Percentiles rank a stretch among this genome's conserved stretches.
These are phyloP conservation scores for Eledone cirrhosa DNA, from an alignment of 2,888 invertebrate species.

Conservation along the genomic window DNA sequence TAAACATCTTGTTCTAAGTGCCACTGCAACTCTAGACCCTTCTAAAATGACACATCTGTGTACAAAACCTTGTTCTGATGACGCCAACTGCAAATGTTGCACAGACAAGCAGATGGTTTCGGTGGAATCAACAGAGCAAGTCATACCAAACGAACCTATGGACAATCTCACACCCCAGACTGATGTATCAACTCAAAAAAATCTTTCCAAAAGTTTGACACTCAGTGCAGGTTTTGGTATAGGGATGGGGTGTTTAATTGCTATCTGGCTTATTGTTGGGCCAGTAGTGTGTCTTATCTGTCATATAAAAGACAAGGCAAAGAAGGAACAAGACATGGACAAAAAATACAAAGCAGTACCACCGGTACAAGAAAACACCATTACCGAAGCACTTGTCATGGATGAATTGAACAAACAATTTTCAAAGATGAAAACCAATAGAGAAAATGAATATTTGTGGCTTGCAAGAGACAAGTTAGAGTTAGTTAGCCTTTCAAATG, in stretches of 20 bases:
- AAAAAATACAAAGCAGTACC: not conserved
- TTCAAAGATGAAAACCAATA: not conserved
- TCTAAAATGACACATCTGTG: conserved; percentile 11
- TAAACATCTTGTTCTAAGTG: not conserved
- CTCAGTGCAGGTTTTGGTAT: conserved; percentile 28
- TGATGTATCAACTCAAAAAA: conserved; percentile 16
- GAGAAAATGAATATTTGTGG: conserved; percentile 15
- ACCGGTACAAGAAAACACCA: not conserved
- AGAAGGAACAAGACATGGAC: not conserved
- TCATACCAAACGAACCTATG: not conserved
- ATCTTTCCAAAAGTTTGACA: not conserved
- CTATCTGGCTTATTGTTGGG: conserved; percentile 18
- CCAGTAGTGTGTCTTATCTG: conserved; percentile 25
- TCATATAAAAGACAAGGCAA: conserved; percentile 10
- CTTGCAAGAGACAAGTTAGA: conserved; percentile 19
- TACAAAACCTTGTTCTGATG: not conserved
- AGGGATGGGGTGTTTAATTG: conserved; percentile 18
- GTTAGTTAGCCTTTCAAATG: conserved; percentile 3
- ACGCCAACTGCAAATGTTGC: not conserved
- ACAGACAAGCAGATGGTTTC: not conserved
- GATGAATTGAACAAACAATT: conserved; percentile 23
- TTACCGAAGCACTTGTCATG: conserved; percentile 17
- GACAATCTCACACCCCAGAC: conserved; percentile 9
- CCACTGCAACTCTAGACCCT: conserved; percentile 12
- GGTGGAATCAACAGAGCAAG: not conserved